phyloP scores from a whole-genome alignment of 2,888 invertebrate genomes.

The Pycnomerus fuliginosus region DNA sequence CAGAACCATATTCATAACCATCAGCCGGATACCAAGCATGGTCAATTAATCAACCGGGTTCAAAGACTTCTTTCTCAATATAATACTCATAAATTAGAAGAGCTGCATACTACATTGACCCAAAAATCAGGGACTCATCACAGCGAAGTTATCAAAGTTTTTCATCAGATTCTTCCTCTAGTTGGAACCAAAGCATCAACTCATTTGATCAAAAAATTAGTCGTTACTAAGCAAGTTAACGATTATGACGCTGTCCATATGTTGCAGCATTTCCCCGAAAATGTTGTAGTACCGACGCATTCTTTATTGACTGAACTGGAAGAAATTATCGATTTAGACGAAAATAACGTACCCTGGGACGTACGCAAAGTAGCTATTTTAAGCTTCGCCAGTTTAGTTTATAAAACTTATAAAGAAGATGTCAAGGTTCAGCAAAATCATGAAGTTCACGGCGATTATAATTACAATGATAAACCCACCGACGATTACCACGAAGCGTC shows the following conservation, averaged over 20 bases:
- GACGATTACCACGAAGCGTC: background rate
- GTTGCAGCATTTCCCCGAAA: slow-evolving; percentile 50
- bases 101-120: slow-evolving; percentile 33
- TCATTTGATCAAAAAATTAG: slow-evolving; percentile 47
- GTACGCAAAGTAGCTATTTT: slow-evolving; percentile 50
- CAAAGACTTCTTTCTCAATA: slow-evolving; percentile 42
- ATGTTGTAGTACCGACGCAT: slow-evolving; percentile 49
- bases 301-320: slow-evolving; percentile 47
- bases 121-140: slow-evolving; percentile 11
- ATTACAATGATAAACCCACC: background rate
- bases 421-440: background rate
- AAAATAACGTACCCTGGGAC: slow-evolving; percentile 30
- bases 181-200: slow-evolving; percentile 53
- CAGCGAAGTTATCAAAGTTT: slow-evolving; percentile 37
- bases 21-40: slow-evolving; percentile 43
- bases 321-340: slow-evolving; percentile 38
- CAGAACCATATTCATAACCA: slow-evolving; percentile 42
- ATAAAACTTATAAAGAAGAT: slow-evolving; percentile 39
- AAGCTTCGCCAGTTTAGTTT: slow-evolving; percentile 52
- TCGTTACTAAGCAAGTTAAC: slow-evolving; percentile 44
- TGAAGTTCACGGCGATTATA: background rate
- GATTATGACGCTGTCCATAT: slow-evolving; percentile 43
- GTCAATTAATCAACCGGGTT: slow-evolving; percentile 46
- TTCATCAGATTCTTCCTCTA: slow-evolving; percentile 52
- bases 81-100: slow-evolving; percentile 41